Evolutionary conservation across 2,888 invertebrate species (phyloP).

Genomic region (Phaedon cochleariae): DNA sequence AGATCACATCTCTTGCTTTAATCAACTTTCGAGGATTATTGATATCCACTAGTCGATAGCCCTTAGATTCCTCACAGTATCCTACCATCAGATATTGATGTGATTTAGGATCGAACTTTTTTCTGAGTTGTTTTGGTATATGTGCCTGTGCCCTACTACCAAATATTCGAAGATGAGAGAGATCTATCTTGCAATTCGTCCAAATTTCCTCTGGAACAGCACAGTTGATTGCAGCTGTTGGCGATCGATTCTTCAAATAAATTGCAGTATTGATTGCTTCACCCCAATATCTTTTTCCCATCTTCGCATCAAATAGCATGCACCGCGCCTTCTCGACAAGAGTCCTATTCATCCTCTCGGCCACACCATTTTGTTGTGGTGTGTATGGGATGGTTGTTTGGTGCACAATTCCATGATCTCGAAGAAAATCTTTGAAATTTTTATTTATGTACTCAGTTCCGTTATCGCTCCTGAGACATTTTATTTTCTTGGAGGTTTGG

Average conservation of each 20-base stretch:
- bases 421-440: neutral
- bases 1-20: constrained; percentile 1
- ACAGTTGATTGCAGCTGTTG: constrained; percentile 23
- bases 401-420: constrained; percentile 30
- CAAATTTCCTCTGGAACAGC: constrained; percentile 52
- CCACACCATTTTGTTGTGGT: constrained; percentile 39
- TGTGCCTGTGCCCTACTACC: constrained; percentile 48
- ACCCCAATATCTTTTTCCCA: constrained; percentile 29
- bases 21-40: constrained; percentile 1
- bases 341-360: constrained; percentile 22
- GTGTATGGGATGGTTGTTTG: constrained; percentile 38
- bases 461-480: constrained; percentile 31
- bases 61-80: constrained; percentile 45
- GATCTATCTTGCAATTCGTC: constrained; percentile 47
- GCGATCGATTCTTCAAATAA: constrained; percentile 42
- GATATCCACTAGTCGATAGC: constrained; percentile 29
- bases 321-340: constrained; percentile 35
- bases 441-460: constrained; percentile 28
- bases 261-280: constrained; percentile 46
- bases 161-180: constrained; percentile 51
- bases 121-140: constrained; percentile 48
- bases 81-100: constrained; percentile 43
- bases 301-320: constrained; percentile 28
- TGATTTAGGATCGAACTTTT: constrained; percentile 50
- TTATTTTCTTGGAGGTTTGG: neutral